A percentile compares a stretch with the other conserved stretches of the same genome.
Conservation (phyloP, 2,797 vertebrate genomes). For the Sebastes ruberrimus region DNA sequence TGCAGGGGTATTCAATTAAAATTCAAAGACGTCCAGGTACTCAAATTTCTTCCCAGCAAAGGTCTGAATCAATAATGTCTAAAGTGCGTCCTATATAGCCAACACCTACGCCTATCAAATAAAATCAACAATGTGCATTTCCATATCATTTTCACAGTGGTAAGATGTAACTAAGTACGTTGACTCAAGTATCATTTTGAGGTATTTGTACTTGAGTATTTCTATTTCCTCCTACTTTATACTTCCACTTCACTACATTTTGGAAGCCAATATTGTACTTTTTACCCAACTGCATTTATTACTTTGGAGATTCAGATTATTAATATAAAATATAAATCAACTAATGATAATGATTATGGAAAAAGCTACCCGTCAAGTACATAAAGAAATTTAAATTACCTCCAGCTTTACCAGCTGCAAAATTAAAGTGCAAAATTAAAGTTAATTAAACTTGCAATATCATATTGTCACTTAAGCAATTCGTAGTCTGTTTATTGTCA, state of each 20-base stretch:
- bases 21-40: neutral
- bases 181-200: too few relatives aligned
- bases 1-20: neutral
- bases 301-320: neutral
- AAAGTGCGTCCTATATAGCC: neutral
- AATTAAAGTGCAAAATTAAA: neutral
- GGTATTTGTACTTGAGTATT: neutral
- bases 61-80: neutral
- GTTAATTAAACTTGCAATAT: too few relatives aligned
- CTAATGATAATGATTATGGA: neutral
- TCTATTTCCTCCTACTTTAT: neutral
- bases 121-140: neutral
- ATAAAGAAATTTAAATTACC: neutral
- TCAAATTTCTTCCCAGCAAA: neutral
- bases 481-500: too few relatives aligned
- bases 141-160: neutral
- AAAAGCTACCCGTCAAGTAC: neutral
- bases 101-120: neutral
- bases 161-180: neutral
- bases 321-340: neutral
- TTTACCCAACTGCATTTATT: neutral
- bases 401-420: neutral
- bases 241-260: neutral
- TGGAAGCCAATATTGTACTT: neutral
- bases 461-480: too few relatives aligned